Evolutionary conservation across 2,797 vertebrate species (phyloP), one percentile per base, ranked within the genome.

Genomic region (Gymnocypris eckloni): DNA sequence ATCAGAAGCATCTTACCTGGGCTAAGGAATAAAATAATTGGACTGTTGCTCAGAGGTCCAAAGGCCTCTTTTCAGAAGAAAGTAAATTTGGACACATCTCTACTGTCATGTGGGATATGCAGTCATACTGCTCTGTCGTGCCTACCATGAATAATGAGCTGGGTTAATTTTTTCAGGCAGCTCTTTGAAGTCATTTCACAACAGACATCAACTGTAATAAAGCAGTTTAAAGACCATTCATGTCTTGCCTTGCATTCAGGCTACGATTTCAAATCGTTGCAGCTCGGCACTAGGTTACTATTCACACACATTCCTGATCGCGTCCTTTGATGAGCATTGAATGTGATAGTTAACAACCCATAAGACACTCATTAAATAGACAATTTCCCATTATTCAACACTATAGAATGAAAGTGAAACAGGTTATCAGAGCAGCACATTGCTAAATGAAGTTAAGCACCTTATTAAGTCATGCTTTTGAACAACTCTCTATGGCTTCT

Each of bases 161-260:
- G 83, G 75, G 91, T 87, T 8, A 41, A 8, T 89, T 91, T 90
- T 90, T 25, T 75, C 56, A 64, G 48, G 10, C 45, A 78, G 41
- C 25, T 61, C 39, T 83, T n/a, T 73, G 39, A 48, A 75, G 73
- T 80, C 10, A 7, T 66, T 67, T 61, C 61, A 66, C 61, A 80
- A 81, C 61, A 70, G 28, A 52, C 66, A 82, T 61, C 50, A 54
- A 13, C 66, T 70, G 45, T 22, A 79, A 70, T 61, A 59, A n/a
- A 71, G 33, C 11, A 0, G 25, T 54, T 85, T 79, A 7, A 79
- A 56, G 18, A 37, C 61, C 16, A 18, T 67, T 77, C 33, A 18
- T 67, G n/a, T 33, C 39, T 70, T 15, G 22, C 41, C 37, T 78
- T 70, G 12, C 50, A 54, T 78, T 78, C 48, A 71, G 64, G 25